These are phyloP conservation scores for Drepana falcataria DNA, from an alignment of 2,888 invertebrate genomes.

Conservation along the genomic window DNA sequence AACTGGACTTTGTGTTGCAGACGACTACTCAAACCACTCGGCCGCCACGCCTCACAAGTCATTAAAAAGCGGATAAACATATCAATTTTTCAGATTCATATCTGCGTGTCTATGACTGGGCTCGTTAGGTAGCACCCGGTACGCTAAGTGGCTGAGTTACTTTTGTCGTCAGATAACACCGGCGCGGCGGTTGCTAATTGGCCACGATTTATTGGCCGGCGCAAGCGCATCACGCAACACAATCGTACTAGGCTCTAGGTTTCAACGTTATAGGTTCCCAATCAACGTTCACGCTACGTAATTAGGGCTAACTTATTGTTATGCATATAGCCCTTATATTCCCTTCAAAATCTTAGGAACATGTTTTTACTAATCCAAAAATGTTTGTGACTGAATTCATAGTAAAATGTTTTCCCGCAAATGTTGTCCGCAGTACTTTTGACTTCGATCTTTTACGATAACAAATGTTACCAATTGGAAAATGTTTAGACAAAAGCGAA, in stretches of 20 bases:
- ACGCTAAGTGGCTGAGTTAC: constrained; percentile 22
- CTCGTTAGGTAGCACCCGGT: constrained; percentile 2
- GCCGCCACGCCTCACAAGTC: background rate
- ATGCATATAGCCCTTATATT: background rate
- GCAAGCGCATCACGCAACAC: constrained; percentile 30
- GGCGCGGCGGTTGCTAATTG: constrained; percentile 58
- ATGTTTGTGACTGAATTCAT: too few relatives aligned
- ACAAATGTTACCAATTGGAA: too few relatives aligned
- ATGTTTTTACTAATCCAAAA: too few relatives aligned
- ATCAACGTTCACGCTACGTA: background rate
- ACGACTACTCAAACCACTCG: too few relatives aligned
- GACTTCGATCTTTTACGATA: too few relatives aligned
- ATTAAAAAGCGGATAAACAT: constrained; percentile 1
- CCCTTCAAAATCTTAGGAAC: too few relatives aligned
- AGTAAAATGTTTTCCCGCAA: too few relatives aligned
- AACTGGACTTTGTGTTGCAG: too few relatives aligned
- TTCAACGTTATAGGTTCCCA: constrained; percentile 12
- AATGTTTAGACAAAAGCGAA: background rate
- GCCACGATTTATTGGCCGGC: constrained; percentile 61
- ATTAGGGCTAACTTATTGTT: background rate
- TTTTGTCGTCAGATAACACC: constrained; percentile 62
- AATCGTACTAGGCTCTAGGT: constrained; percentile 20
- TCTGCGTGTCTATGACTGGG: background rate
- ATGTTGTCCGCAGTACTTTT: too few relatives aligned
- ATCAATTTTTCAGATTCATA: constrained; percentile 4